phyloP scores from a whole-genome alignment of 2,797 vertebrate species.

The Sylvilagus floridanus region DNA sequence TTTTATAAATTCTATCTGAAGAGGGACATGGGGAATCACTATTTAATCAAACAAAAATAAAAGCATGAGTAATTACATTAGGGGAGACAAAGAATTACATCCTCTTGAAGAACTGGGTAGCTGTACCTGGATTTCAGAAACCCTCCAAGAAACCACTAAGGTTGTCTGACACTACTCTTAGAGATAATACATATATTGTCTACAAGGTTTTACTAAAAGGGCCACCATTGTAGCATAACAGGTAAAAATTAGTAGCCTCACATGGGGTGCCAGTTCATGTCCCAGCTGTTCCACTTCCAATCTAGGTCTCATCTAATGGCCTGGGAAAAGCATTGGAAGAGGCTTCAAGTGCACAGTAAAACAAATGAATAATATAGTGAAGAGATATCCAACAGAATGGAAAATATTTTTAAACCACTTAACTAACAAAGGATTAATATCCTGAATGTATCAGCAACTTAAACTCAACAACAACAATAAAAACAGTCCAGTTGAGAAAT shows the following conservation, averaged over 20 bases:
- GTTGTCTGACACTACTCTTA: background rate
- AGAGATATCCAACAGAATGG: too few species aligned
- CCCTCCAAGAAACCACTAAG: background rate
- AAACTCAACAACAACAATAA: too few species aligned
- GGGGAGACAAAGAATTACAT: background rate
- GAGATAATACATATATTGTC: background rate
- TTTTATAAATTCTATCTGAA: background rate
- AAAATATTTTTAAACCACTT: too few species aligned
- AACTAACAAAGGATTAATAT: too few species aligned
- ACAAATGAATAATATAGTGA: too few species aligned
- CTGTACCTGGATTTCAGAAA: background rate
- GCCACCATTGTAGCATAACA: background rate
- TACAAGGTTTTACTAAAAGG: background rate
- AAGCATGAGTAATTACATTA: background rate
- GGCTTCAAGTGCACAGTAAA: too few species aligned
- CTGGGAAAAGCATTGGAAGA: too few species aligned
- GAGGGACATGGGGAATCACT: background rate
- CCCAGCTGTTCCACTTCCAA: too few species aligned
- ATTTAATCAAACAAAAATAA: background rate
- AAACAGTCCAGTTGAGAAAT: too few species aligned
- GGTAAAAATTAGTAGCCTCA: background rate
- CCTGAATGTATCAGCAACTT: too few species aligned
- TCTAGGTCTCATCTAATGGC: too few species aligned
- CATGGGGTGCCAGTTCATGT: background rate
- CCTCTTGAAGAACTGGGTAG: background rate